Evolutionary conservation across 2,797 vertebrate genomes (phyloP).

Genomic region (Phoeniculus purpureus): DNA sequence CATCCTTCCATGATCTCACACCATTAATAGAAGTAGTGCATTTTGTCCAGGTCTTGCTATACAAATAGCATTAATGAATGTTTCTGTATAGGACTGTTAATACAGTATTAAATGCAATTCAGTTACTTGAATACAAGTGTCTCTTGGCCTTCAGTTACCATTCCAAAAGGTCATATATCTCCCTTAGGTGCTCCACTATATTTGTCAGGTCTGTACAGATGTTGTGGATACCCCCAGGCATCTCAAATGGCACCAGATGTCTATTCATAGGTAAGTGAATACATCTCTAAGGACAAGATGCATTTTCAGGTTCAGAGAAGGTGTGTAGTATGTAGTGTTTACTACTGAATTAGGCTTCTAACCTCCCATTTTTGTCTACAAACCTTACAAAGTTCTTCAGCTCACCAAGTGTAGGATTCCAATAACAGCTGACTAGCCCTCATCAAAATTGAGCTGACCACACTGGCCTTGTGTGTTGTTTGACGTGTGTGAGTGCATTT

Average conservation of each 20-base stretch:
- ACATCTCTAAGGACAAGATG: neutral
- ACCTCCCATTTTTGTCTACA: neutral
- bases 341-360: neutral
- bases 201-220: neutral
- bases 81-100: neutral
- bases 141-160: neutral
- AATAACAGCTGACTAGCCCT: neutral
- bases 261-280: neutral
- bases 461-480: neutral
- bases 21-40: neutral
- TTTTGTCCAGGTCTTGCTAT: neutral
- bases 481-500: neutral
- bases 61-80: neutral
- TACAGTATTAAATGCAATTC: neutral
- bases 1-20: neutral
- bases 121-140: neutral
- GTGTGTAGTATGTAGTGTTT: neutral
- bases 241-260: constrained; percentile 3
- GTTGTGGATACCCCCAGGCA: neutral
- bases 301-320: neutral
- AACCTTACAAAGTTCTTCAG: neutral
- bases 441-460: neutral
- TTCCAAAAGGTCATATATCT: constrained; percentile 26
- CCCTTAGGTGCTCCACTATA: neutral
- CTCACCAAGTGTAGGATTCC: neutral